Base-by-base conservation (phyloP, 1,140 invertebrate species). In the Heliconius hermathena region DNA sequence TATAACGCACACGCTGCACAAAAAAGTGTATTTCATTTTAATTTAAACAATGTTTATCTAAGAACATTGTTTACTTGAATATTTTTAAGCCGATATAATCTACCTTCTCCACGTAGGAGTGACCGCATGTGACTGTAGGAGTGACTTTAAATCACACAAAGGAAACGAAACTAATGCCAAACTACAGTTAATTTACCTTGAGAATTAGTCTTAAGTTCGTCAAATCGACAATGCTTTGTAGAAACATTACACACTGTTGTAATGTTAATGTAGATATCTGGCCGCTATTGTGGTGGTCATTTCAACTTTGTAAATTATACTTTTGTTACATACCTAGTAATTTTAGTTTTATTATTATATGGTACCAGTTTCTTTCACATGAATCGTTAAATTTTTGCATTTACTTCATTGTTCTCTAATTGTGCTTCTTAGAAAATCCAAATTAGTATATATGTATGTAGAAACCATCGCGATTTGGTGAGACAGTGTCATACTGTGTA, bases 101-200 rank as follows among this genome's bases (percentile, higher is more conserved):
- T 52, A 20, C 1, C 49, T 52, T 20, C 49, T 52, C 6, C 49
- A 52, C 16, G 49, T 52, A 52, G 49, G 18, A 20, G 49, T 20
- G 16, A 52, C 5, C 13, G 49, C 16, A 36, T 6, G n/a, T n/a
- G n/a, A n/a, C n/a, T n/a, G n/a, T n/a, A n/a, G n/a, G n/a, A n/a
- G n/a, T n/a, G n/a, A 52, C 49, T 52, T 52, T 20, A 52, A 52
- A 52, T 29, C 29, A 71, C 26, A 22, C 26, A 36, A 74, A 71
- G 73, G 29, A 66, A 46, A 73, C 70, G 66, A 71, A 70, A 75
- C 66, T 52, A 76, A 76, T 80, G 78, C 33, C 78, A 80, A 80
- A 76, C 38, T 73, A 80, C 29, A 57, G 70, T 73, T 80, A 72
- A 76, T 80, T 80, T 46, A 76, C 74, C 78, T 76, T 80, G 78